Conservation (phyloP, 2,113 vertebrate species). For the Salvelinus alpinus region DNA sequence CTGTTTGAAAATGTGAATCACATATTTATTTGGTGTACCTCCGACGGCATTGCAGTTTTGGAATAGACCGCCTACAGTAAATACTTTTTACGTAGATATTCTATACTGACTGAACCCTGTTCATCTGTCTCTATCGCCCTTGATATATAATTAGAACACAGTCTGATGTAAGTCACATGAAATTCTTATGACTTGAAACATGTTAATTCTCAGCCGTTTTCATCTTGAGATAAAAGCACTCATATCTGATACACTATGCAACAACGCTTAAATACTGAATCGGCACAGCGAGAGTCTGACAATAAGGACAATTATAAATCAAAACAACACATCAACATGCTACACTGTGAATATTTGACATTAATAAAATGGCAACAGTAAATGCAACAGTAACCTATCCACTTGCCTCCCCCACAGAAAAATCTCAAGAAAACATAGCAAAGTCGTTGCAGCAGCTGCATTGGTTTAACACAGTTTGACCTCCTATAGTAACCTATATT, state of each 20-base stretch:
- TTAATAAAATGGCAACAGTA: background rate
- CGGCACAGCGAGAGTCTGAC: background rate
- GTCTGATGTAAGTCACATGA: no score
- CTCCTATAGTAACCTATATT: background rate
- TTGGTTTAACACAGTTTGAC: background rate
- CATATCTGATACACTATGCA: background rate
- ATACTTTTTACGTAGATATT: background rate
- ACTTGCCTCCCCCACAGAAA: slow-evolving; percentile 4
- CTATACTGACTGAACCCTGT: background rate
- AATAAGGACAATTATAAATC: background rate
- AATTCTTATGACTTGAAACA: no score
- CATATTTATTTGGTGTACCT: no score
- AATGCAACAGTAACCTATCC: background rate
- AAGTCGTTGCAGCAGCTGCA: background rate
- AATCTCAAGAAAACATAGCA: slow-evolving; percentile 24
- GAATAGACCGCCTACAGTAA: background rate
- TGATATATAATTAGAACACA: background rate
- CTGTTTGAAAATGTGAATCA: no score
- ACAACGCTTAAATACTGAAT: background rate
- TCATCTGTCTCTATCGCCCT: background rate
- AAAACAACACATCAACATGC: background rate
- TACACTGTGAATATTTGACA: background rate
- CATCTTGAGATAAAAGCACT: background rate
- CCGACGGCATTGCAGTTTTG: no score
- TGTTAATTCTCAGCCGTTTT: background rate